Conservation (phyloP, 2,797 vertebrate species). For the Xenops minutus region DNA sequence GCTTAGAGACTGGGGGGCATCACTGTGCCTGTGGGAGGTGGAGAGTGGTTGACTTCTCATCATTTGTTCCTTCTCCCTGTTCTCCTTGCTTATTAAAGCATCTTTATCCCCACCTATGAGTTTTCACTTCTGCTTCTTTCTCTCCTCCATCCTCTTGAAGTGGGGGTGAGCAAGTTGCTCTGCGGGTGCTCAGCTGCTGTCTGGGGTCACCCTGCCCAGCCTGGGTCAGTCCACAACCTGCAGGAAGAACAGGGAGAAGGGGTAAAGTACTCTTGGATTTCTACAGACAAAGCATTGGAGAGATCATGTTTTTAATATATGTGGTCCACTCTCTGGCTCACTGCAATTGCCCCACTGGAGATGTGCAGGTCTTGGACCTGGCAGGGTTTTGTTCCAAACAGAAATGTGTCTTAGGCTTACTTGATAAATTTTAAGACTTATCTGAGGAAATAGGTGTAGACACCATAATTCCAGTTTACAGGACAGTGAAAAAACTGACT, state of each 20-base stretch:
- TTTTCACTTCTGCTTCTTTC: background rate
- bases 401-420: background rate
- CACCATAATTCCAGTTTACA: background rate
- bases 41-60: background rate
- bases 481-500: background rate
- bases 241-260: background rate
- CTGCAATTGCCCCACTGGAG: background rate
- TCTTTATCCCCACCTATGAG: background rate
- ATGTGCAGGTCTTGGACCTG: background rate
- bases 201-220: background rate
- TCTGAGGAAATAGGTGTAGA: background rate
- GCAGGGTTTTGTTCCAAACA: background rate
- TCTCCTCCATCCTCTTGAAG: background rate
- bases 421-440: background rate
- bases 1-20: background rate
- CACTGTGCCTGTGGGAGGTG: background rate
- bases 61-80: background rate
- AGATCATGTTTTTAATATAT: rapidly evolving
- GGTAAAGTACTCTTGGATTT: background rate
- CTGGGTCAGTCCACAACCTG: background rate
- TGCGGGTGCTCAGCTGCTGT: background rate
- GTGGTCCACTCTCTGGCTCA: background rate
- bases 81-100: background rate
- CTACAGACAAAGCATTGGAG: background rate
- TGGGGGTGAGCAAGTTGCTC: background rate